Evolutionary conservation across 1,140 invertebrate genomes (phyloP), one percentile per base, ranked within the genome.

Genomic region (Parapsyche elsis): DNA sequence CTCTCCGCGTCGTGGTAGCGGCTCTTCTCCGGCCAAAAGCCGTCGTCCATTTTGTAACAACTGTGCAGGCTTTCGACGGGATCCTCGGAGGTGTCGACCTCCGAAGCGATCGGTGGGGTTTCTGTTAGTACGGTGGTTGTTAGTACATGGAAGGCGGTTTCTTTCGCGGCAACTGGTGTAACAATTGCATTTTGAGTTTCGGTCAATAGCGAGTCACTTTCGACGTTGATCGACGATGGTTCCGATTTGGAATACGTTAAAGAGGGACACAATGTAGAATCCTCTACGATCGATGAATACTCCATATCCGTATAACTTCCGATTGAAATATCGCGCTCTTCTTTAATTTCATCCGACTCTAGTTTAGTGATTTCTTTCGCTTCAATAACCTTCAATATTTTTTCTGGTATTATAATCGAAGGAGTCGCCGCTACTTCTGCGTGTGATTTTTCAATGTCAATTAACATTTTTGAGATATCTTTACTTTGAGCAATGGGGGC

Each of bases 1-100:
- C 90, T 89, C 86, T 93, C 92, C 5, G 92, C 92, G 78, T 92
- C 90, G 81, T 92, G 89, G 83, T 93, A 93, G 9, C 88, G 76
- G 82, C 87, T 85, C 84, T 92, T 93, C 14, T 91, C 88, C 0
- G 86, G 83, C 92, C 92, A 94, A 84, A 92, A 92, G 10, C 89
- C 87, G 81, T 85, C 84, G 80, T 93, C 92, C 1, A 87, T 85
- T 53, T 84, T 84, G 73, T 90, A 84, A 86, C 90, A 90, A 53
- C 49, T 26, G 44, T 16, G 5, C n/a, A 73, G 10, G 5, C 10
- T 38, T 44, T 38, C 49, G 12, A 59, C 71, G 26, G 9, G 24
- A 30, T 30, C 74, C n/a, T 26, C 38, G 61, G 23, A 7, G 21
- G 49, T 26, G 1, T 24, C 64, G 21, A 30, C 23, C n/a, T n/a